A percentile compares a stretch with the other conserved stretches of the same genome.
These are phyloP conservation scores for Riptortus pedestris DNA, from an alignment of 1,140 invertebrate genomes.

Conservation along the genomic window DNA sequence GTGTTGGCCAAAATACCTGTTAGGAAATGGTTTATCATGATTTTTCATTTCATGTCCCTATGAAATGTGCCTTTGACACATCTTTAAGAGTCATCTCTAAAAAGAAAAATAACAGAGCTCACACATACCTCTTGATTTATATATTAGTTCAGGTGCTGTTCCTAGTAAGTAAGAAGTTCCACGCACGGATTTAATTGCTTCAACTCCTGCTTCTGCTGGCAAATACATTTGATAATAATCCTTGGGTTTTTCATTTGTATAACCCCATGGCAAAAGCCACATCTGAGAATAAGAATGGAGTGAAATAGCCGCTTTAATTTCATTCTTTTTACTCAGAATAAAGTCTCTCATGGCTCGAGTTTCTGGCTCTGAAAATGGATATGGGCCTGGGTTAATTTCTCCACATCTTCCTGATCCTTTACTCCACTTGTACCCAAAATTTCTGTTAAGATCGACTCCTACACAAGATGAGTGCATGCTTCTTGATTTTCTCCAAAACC, in stretches of 20 bases:
- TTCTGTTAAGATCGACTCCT: too few relatives aligned
- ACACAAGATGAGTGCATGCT: too few relatives aligned
- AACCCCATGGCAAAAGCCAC: slow-evolving; percentile 76
- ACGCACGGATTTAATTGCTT: slow-evolving; percentile 55
- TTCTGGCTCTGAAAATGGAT: slow-evolving; percentile 86
- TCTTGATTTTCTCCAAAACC: too few relatives aligned
- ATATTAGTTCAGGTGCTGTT: slow-evolving; percentile 56
- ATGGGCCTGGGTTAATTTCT: slow-evolving; percentile 37
- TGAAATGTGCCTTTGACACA: too few relatives aligned
- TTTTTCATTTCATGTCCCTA: too few relatives aligned
- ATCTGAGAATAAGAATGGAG: slow-evolving; percentile 85
- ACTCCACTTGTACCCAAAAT: too few relatives aligned
- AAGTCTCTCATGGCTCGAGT: slow-evolving; percentile 60
- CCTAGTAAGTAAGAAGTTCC: slow-evolving; percentile 64
- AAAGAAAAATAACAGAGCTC: too few relatives aligned
- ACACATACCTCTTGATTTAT: too few relatives aligned
- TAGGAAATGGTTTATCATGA: too few relatives aligned
- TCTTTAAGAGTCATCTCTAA: too few relatives aligned
- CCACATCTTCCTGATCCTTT: too few relatives aligned
- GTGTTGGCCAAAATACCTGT: too few relatives aligned
- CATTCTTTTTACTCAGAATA: slow-evolving; percentile 40
- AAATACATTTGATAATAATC: slow-evolving; percentile 62
- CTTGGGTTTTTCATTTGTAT: slow-evolving; percentile 52
- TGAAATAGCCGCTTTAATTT: slow-evolving; percentile 61
- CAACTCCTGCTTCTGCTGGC: slow-evolving; percentile 53